These are phyloP conservation scores for Falcunculus frontatus DNA, from an alignment of 2,113 vertebrate species.

Conservation along the genomic window DNA sequence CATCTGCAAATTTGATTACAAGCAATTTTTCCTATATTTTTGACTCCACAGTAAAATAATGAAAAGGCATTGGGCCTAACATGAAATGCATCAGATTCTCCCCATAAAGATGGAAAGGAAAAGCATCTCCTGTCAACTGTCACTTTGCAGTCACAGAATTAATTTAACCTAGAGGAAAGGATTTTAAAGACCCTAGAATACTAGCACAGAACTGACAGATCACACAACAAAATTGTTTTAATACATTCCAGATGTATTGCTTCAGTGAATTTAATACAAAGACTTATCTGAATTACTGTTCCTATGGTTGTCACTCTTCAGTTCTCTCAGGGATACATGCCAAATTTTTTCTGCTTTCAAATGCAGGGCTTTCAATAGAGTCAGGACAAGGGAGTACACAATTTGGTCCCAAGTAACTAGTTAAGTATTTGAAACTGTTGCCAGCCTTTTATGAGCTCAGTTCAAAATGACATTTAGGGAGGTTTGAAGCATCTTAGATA, in stretches of 20 bases:
- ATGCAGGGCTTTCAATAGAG: neutral
- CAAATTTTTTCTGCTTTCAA: neutral
- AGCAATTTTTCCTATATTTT: neutral
- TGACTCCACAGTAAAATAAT: neutral
- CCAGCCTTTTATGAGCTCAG: neutral
- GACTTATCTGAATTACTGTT: neutral
- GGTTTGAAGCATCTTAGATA: neutral
- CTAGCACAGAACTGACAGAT: neutral
- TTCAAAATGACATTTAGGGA: neutral
- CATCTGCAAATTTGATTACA: neutral
- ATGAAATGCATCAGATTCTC: neutral
- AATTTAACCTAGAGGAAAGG: neutral
- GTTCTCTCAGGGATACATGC: neutral
- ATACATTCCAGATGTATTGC: neutral
- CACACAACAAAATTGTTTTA: neutral
- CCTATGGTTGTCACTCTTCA: neutral
- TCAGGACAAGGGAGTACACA: neutral
- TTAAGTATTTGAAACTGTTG: slow-evolving; percentile 6
- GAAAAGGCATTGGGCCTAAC: neutral
- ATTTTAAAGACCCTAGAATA: neutral
- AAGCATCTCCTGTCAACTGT: neutral
- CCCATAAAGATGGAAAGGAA: neutral
- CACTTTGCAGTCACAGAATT: neutral
- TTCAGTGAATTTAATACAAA: neutral
- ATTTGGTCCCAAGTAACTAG: neutral